phyloP scores from a whole-genome alignment of 2,888 invertebrate species.

The Axea sp. region DNA sequence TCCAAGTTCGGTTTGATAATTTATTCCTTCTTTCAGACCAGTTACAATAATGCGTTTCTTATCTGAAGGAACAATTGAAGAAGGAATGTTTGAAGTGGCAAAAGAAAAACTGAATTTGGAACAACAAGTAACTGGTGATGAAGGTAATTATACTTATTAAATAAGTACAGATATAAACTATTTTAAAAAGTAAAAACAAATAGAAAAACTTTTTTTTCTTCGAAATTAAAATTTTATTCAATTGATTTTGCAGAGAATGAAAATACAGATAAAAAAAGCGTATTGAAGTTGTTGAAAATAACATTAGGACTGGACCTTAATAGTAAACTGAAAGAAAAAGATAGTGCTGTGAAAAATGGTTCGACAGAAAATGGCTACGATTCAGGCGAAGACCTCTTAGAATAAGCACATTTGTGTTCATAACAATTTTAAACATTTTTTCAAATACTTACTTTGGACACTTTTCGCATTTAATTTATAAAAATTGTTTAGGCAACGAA shows the following conservation, averaged over 20 bases:
- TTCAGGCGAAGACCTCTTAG: constrained; percentile 9
- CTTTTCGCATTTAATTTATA: not conserved
- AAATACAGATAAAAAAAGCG: constrained; percentile 87
- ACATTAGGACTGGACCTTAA: constrained; percentile 84
- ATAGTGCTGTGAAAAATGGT: constrained; percentile 65
- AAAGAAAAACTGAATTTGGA: constrained; percentile 95
- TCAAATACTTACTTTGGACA: not conserved
- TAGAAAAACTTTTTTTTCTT: constrained; percentile 22
- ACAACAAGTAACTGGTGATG: constrained; percentile 87
- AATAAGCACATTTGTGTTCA: constrained; percentile 3
- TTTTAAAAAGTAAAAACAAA: not conserved
- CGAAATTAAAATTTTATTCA: constrained; percentile 19
- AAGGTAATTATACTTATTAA: no score
- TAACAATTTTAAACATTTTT: not conserved
- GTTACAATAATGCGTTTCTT: constrained; percentile 93
- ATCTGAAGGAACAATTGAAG: constrained; percentile 93
- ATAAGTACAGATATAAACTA: no score
- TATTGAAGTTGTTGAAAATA: constrained; percentile 88
- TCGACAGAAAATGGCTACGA: constrained; percentile 31
- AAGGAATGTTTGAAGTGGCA: constrained; percentile 93
- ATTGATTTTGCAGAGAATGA: constrained; percentile 82
- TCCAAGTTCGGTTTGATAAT: no score
- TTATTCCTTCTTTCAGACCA: no score
- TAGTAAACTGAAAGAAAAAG: constrained; percentile 68
- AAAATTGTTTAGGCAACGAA: no score